Evolutionary conservation across 2,797 vertebrate species (phyloP).

Genomic region (Dipus sagitta): DNA sequence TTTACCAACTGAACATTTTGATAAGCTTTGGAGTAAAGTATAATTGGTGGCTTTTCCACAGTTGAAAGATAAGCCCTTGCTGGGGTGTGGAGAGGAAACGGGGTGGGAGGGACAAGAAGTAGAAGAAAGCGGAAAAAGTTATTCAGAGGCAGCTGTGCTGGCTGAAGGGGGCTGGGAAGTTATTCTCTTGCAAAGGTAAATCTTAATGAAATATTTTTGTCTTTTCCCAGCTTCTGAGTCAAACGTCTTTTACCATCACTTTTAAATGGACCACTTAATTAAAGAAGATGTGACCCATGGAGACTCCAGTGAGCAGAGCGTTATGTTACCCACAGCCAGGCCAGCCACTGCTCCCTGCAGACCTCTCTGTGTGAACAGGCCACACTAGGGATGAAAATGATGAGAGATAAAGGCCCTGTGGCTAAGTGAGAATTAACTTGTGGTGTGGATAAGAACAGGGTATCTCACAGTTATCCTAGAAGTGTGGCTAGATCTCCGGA

Average conservation of each 20-base stretch:
- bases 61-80: conserved; percentile 65
- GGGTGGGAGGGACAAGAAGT: not conserved
- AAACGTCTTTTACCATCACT: not conserved
- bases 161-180: not conserved
- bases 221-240: conserved; percentile 36
- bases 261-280: conserved; percentile 1
- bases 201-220: not conserved
- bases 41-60: conserved; percentile 71
- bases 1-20: conserved; percentile 70
- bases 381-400: not conserved
- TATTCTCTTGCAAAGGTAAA: conserved; percentile 17
- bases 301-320: not conserved
- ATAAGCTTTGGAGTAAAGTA: conserved; percentile 71
- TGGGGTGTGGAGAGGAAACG: conserved; percentile 50
- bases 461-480: not conserved
- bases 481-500: not conserved
- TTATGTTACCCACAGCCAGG: not conserved
- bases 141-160: not conserved
- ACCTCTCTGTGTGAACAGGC: not conserved
- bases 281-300: not conserved
- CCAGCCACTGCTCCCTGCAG: not conserved
- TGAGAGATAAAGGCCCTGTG: not conserved
- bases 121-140: not conserved
- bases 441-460: not conserved
- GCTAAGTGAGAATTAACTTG: not conserved